Percentiles rank a stretch among this genome's conserved stretches.
Evolutionary conservation across 2,113 vertebrate genomes (phyloP).

Genomic region (Colius striatus): DNA sequence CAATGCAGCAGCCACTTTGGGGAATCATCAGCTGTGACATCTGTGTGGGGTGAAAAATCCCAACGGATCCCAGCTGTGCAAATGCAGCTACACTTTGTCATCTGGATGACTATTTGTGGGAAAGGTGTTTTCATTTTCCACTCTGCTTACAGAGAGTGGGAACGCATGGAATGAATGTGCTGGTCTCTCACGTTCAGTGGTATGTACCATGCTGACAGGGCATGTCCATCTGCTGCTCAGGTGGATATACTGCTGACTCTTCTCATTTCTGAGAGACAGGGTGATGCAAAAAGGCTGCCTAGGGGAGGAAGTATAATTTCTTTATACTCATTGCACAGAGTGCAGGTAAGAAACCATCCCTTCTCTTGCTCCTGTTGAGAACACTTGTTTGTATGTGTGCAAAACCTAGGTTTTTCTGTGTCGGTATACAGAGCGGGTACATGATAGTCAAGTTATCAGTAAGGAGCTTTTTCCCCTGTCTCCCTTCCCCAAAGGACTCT

Average conservation of each 20-base stretch:
- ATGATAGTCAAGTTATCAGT: not conserved
- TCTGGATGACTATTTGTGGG: not conserved
- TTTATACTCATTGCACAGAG: not conserved
- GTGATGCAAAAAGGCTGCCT: not conserved
- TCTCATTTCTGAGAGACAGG: not conserved
- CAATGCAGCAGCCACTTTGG: not conserved
- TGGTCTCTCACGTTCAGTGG: not conserved
- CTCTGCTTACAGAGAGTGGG: not conserved
- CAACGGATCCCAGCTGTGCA: not conserved
- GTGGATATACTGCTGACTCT: not conserved
- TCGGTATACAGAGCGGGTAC: not conserved
- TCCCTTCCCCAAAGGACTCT: not conserved
- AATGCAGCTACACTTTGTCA: constrained; percentile 27
- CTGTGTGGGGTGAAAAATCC: constrained; percentile 17
- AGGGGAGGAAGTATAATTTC: not conserved
- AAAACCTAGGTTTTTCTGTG: not conserved
- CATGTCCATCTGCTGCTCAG: not conserved
- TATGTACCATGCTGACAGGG: not conserved
- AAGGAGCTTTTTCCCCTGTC: not conserved
- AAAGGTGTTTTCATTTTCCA: constrained; percentile 23
- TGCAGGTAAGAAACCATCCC: not conserved
- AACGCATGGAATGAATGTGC: not conserved
- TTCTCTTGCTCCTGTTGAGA: not conserved
- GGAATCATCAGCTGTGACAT: not conserved
- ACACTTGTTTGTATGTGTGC: not conserved